Percentiles rank a stretch among this genome's conserved stretches.
phyloP scores from a whole-genome alignment of 2,797 vertebrate species.

The Rhodeus uyekii region DNA sequence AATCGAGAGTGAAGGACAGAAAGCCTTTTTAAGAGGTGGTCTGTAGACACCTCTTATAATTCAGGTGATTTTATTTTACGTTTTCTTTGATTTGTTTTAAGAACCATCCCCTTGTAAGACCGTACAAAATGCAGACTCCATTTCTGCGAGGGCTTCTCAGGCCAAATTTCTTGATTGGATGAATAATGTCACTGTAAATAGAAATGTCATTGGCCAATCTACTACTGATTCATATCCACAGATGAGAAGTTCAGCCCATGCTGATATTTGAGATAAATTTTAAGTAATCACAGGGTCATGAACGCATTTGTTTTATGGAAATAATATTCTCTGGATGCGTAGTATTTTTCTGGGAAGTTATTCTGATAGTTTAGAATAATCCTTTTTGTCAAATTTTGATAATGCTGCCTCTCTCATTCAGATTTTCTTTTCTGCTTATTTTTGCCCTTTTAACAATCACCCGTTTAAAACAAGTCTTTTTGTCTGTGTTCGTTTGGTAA shows the following conservation, averaged over 20 bases:
- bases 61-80: neutral
- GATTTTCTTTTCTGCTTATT: neutral
- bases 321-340: neutral
- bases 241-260: slow-evolving; percentile 3
- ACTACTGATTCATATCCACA: slow-evolving; percentile 10
- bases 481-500: neutral
- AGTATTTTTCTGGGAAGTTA: neutral
- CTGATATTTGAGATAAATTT: slow-evolving; percentile 25
- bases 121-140: neutral
- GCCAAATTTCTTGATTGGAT: slow-evolving; percentile 3
- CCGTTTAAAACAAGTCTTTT: neutral
- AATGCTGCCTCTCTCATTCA: neutral
- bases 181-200: slow-evolving; percentile 23
- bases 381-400: neutral
- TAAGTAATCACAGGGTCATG: neutral
- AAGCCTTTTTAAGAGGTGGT: neutral
- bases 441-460: neutral
- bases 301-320: slow-evolving; percentile 5
- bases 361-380: neutral
- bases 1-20: slow-evolving; percentile 5
- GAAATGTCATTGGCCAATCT: slow-evolving; percentile 15
- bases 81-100: neutral
- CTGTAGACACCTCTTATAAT: neutral
- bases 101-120: neutral
- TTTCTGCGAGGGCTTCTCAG: slow-evolving; percentile 3